Conservation (phyloP, 2,888 invertebrate genomes). For the Agrotis clavis region DNA sequence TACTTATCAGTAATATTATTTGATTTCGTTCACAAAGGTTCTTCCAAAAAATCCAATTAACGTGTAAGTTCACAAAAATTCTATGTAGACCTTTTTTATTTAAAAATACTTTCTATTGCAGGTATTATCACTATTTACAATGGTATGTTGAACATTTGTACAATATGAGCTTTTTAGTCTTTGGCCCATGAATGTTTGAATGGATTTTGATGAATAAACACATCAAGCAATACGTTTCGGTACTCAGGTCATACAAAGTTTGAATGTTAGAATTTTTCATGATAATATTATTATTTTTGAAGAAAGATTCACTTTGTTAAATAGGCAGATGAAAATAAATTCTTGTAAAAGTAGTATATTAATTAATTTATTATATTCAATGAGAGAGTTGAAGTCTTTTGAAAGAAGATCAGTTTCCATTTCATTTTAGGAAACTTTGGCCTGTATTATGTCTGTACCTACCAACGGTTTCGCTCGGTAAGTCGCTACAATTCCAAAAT, state of each 20-base stretch:
- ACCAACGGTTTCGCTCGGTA: too few relatives aligned
- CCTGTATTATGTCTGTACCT: background rate
- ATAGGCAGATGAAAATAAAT: background rate
- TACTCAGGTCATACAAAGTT: slow-evolving; percentile 14
- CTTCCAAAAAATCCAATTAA: slow-evolving; percentile 4
- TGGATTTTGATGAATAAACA: slow-evolving; percentile 40
- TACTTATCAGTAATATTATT: slow-evolving; percentile 3
- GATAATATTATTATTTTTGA: slow-evolving; percentile 18
- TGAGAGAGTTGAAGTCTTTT: background rate
- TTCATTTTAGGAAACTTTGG: background rate
- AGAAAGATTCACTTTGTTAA: background rate
- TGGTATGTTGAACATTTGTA: slow-evolving; percentile 62
- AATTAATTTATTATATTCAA: background rate
- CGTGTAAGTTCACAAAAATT: slow-evolving; percentile 12
- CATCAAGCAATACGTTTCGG: slow-evolving; percentile 32
- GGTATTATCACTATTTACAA: slow-evolving; percentile 65
- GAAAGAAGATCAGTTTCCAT: background rate
- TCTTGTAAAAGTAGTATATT: background rate
- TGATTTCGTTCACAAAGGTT: background rate
- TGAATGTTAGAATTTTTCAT: slow-evolving; percentile 6
- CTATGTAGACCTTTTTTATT: slow-evolving; percentile 27
- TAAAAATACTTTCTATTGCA: slow-evolving; percentile 59
- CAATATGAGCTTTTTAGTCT: slow-evolving; percentile 55
- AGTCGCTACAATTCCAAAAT: too few relatives aligned
- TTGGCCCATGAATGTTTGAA: slow-evolving; percentile 23